A percentile compares a stretch with the other conserved stretches of the same genome.
Conservation (phyloP, 2,888 invertebrate species). For the Drosophila antonietae region DNA sequence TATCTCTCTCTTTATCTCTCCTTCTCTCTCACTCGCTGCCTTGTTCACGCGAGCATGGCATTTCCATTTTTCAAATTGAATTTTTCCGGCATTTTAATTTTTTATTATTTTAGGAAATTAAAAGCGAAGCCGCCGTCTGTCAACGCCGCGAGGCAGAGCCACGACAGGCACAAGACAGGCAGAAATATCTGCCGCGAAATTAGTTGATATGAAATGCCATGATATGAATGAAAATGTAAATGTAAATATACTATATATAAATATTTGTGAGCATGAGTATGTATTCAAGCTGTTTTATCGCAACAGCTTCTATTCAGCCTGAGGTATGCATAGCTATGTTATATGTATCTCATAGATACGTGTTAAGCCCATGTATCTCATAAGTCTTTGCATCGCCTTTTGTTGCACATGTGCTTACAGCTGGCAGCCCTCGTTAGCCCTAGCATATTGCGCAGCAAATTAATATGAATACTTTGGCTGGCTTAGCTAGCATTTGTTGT, state of each 20-base stretch:
- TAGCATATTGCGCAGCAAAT: conserved; percentile 19
- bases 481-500: background rate
- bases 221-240: background rate
- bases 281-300: conserved; percentile 22
- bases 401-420: conserved; percentile 7
- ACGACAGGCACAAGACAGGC: conserved; percentile 8
- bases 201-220: conserved; percentile 44
- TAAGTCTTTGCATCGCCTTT: conserved; percentile 20
- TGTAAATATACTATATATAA: background rate
- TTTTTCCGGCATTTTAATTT: conserved; percentile 66
- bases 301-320: conserved; percentile 10
- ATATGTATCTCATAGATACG: conserved; percentile 13
- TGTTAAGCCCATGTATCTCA: conserved; percentile 13
- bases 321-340: background rate
- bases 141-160: conserved; percentile 28
- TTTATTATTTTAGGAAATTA: conserved; percentile 60
- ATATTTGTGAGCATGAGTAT: background rate
- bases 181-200: conserved; percentile 37
- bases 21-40: no score
- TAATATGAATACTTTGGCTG: conserved; percentile 46
- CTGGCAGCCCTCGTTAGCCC: background rate
- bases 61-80: conserved; percentile 58
- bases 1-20: background rate
- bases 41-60: conserved; percentile 21
- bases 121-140: conserved; percentile 45